Evolutionary conservation across 2,888 invertebrate species (phyloP).

Genomic region (Ctenicera cuprea): DNA sequence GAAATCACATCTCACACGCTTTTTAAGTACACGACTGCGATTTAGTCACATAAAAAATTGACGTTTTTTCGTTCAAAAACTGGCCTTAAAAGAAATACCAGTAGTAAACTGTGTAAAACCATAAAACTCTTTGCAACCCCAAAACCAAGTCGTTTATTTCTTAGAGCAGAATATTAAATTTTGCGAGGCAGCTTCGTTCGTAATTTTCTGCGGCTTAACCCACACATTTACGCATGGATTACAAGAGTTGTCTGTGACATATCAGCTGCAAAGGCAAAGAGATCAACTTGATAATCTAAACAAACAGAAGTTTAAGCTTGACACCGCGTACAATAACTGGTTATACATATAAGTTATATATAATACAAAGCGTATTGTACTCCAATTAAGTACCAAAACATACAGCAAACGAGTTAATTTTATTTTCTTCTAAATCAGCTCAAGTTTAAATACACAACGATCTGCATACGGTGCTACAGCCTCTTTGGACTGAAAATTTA

Average conservation of each 20-base stretch:
- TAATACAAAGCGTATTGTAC: too few species aligned
- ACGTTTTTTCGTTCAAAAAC: too few species aligned
- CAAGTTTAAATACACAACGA: not conserved
- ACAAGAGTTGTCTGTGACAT: constrained; percentile 21
- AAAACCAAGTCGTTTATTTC: constrained; percentile 26
- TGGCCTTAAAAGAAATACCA: too few species aligned
- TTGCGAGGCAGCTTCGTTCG: constrained; percentile 27
- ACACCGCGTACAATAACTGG: not conserved
- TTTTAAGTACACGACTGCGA: too few species aligned
- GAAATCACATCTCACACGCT: too few species aligned
- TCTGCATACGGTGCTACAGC: not conserved
- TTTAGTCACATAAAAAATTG: too few species aligned
- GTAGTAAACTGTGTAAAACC: too few species aligned
- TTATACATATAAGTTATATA: too few species aligned
- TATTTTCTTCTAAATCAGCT: not conserved
- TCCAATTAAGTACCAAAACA: too few species aligned
- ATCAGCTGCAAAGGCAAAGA: constrained; percentile 22
- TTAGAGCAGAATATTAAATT: constrained; percentile 36
- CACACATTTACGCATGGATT: constrained; percentile 33
- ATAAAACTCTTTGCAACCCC: constrained; percentile 15
- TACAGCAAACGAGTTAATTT: too few species aligned
- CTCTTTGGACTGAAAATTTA: constrained; percentile 7
- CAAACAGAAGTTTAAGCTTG: not conserved
- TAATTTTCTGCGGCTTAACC: constrained; percentile 34
- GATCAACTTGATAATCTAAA: constrained; percentile 29